Base-by-base conservation (phyloP, 2,113 vertebrate species). In the Spea bombifrons region DNA sequence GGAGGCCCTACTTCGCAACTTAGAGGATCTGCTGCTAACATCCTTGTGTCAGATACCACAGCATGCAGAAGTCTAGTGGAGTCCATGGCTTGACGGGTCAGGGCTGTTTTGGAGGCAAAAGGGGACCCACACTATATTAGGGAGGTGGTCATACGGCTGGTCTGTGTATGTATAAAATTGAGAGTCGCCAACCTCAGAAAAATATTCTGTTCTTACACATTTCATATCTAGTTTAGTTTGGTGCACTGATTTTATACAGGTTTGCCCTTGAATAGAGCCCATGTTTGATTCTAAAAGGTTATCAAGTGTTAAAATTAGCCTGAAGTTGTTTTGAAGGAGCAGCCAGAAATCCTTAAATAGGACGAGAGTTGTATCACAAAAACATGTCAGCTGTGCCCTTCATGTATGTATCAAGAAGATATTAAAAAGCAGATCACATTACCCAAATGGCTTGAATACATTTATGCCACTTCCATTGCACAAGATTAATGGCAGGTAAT, bases 291-390 rank as follows among this genome's bases (percentile, higher is more conserved):
- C 7, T 45, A 59, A 49, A 8, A n/a, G 16, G 8, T 46, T 44
- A 68, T 16, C 44, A 59, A 12, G 3, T 76, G 75, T 47, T 76
- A 59, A 71, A 75, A 66, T 66, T 79, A 75, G 44, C 13, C 15
- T n/a, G 16, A 43, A 78, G 15, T 1, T 63, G 9, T 4, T 10
- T 45, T 2, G 43, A 8, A 71, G 5, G 16, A n/a, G 48, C n/a
- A 45, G 71, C 44, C 65, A 66, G 46, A 73, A 12, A 59, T 5
- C 44, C 52, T 50, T 73, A 75, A 66, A 49, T 53, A 66, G 53
- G 48, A 47, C 17, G 43, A 30, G 8, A 59, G 45, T 43, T 6
- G 30, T 66, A 13, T 13, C 52, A 13, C 15, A 17, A 68, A 8
- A 47, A 44, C 15, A 66, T n/a, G 45, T n/a, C 10, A 44, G 7